Conservation (phyloP, 1,140 invertebrate genomes). For the Gryon sp. region DNA sequence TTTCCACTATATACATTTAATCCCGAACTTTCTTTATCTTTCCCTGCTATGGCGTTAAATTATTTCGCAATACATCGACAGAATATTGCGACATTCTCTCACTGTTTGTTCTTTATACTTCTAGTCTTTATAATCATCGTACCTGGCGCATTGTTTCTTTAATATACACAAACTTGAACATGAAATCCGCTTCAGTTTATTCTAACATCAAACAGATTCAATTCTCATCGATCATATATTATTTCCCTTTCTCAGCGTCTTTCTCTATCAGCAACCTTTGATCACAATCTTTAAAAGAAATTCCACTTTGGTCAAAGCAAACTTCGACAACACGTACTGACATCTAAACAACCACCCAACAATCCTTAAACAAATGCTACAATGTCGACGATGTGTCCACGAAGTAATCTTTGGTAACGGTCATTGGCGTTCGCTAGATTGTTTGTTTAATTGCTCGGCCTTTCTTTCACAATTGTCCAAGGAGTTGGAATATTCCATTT, state of each 20-base stretch:
- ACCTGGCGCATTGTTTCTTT: constrained; percentile 24
- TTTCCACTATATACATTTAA: constrained; percentile 27
- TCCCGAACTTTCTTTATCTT: constrained; percentile 9
- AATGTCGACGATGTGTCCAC: constrained; percentile 10
- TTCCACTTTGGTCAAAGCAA: constrained; percentile 1
- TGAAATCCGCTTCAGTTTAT: constrained; percentile 7
- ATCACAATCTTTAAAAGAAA: constrained; percentile 4
- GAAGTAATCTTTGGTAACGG: constrained; percentile 69
- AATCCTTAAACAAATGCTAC: constrained; percentile 15
- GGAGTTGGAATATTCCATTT: neutral
- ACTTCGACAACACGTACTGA: neutral
- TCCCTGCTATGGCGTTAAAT: neutral
- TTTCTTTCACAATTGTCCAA: neutral
- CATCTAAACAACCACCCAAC: neutral
- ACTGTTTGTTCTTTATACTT: neutral
- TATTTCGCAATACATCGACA: neutral
- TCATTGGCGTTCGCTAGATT: constrained; percentile 57
- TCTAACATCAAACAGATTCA: constrained; percentile 12
- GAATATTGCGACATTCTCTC: constrained; percentile 11
- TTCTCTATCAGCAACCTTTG: neutral
- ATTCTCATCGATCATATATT: constrained; percentile 6
- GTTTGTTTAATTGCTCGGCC: too few relatives aligned
- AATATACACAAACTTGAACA: constrained; percentile 29
- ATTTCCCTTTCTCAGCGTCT: too few relatives aligned
- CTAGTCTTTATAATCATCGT: constrained; percentile 7